These are phyloP conservation scores for Tetragonisca angustula DNA, from an alignment of 2,888 invertebrate species.

Conservation along the genomic window DNA sequence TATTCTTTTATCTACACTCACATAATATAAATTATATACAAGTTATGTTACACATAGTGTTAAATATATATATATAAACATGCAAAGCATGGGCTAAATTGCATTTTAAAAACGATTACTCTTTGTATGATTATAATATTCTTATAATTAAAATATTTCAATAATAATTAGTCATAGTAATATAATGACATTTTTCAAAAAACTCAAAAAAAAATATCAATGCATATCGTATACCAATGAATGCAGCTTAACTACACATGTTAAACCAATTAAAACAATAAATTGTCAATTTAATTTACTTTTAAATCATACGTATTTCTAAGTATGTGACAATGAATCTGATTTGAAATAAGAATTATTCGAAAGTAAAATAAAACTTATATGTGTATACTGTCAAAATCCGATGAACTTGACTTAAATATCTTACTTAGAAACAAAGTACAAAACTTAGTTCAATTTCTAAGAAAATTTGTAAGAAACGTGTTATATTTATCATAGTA, in stretches of 20 bases:
- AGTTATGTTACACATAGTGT: not conserved
- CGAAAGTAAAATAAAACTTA: not conserved
- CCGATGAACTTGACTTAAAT: constrained; percentile 46
- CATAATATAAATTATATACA: not conserved
- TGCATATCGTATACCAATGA: constrained; percentile 9
- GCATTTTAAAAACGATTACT: not conserved
- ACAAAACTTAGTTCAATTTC: not conserved
- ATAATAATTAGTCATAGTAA: not conserved
- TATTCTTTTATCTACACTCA: constrained; percentile 25
- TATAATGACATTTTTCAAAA: not conserved
- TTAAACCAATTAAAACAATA: not conserved
- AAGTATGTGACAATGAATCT: not conserved
- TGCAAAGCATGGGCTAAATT: constrained; percentile 1
- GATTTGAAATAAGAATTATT: not conserved
- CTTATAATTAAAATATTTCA: not conserved
- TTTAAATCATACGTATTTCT: not conserved
- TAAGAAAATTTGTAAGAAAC: constrained; percentile 5
- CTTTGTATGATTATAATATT: not conserved
- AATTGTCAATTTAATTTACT: not conserved
- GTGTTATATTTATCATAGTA: not conserved
- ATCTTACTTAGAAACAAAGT: constrained; percentile 8
- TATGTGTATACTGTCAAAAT: not conserved
- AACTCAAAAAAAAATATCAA: not conserved
- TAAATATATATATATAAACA: not conserved
- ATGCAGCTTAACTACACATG: constrained; percentile 13